Evolutionary conservation across 2,797 vertebrate species (phyloP), one percentile per base, ranked within the genome.

Genomic region (Chrysocyon brachyurus): DNA sequence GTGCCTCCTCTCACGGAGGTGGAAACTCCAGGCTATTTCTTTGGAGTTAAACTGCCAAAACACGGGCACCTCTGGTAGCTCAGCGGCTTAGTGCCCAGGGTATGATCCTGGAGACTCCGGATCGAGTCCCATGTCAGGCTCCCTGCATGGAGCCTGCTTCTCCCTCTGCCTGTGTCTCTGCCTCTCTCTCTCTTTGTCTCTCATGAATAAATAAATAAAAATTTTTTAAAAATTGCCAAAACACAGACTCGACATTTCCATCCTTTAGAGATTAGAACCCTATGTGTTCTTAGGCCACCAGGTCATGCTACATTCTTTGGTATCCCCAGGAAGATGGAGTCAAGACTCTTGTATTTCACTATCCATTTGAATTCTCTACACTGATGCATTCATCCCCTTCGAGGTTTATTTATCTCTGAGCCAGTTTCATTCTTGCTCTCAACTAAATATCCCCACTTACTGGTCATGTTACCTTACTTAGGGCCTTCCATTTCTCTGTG

Each of bases 11-110:
- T 75, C 14, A 33, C n/a, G 5, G 9, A 3, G 36, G n/a, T 82
- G 24, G 49, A 28, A 94, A 87, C 75, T 64, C 79, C n/a, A 73
- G 33, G 46, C 57, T 66, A 21, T 91, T 56, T 56, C 66, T 87
- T 87, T 66, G 78, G 70, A 87, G 82, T 92, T 54, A 52, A 63
- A 72, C 57, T 22, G 36, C 26, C 78, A 84, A 92, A 94, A 78
- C 19, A 46, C 33, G 40, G 40, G 6, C 40, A 46, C 6, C 40
- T 46, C 40, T 1, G 1, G 40, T 46, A 46, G 40, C 40, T 46
- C 40, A 46, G 40, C 40, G 7, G 40, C 40, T 46, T 46, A 46
- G 40, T 46, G 40, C 40, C 40, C 40, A 46, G 40, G 40, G 40
- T 46, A 46, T 46, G 40, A 46, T 46, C 40, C 40, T 46, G 40